Evolutionary conservation across 2,888 invertebrate genomes (phyloP), one percentile per base, ranked within the genome.

Genomic region (Criorhina ranunculi): DNA sequence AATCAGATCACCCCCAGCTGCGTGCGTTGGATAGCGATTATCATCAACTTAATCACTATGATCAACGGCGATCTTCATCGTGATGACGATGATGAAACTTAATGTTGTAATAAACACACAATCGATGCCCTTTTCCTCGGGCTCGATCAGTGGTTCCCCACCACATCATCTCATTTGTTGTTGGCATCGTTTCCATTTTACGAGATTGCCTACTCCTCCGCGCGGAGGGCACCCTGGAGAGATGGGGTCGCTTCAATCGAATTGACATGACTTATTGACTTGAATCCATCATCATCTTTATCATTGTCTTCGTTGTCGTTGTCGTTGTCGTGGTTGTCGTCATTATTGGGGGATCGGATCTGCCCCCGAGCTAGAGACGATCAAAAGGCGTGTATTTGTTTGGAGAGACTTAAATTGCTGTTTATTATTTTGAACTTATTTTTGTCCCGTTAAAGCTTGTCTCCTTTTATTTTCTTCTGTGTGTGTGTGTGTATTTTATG

Each of bases 261-360:
- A 79, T 75, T 79, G 83, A 85, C 73, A 79, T 85, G 79, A 85
- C 83, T 85, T 85, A 85, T 85, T 85, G 83, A 79, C 83, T 85
- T 85, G 69, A 75, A 85, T 85, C 79, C 79, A 81, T 81, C 81
- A 83, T 73, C 83, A 72, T 59, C 59, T 40, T 70, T 70, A 51
- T 77, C 40, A 19, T 82, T 35, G n/a, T 73, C 12, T 17, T 60
- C 33, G 67, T 15, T 31, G 17, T 59, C 12, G 66, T 40, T 12
- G 53, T 24, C 24, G 24, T 24, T 24, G 24, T 67, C 57, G 17
- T 42, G 8, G 40, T 35, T 55, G 49, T 35, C 37, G 40, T 59
- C 69, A 15, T 42, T 9, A n/a, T 15, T 8, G 31, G 35, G 33
- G 42, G 11, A 53, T 42, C 40, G 29, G 53, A 24, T 24, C 24